A percentile compares a stretch with the other conserved stretches of the same genome.
Evolutionary conservation across 2,113 vertebrate species (phyloP).

Genomic region (Gila orcuttii): DNA sequence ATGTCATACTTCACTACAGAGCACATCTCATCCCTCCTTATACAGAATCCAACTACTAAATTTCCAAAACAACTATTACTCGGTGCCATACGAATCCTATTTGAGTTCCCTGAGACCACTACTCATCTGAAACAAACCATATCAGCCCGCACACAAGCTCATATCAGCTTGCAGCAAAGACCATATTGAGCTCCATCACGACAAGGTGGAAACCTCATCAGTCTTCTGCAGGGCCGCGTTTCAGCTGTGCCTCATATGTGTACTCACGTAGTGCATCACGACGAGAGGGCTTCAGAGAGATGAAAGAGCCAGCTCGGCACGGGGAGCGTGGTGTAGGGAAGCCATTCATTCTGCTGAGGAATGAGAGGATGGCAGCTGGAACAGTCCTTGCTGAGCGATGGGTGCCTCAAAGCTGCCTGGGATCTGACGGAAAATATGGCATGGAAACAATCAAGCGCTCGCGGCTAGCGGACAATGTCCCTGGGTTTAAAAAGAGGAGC

Average conservation of each 20-base stretch:
- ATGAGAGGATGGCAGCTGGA: slow-evolving; percentile 38
- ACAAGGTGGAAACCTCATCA: slow-evolving; percentile 20
- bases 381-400: slow-evolving; percentile 47
- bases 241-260: slow-evolving; percentile 52
- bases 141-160: slow-evolving; percentile 22
- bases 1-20: slow-evolving; percentile 4
- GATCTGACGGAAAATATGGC: slow-evolving; percentile 27
- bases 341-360: slow-evolving; percentile 52
- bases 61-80: slow-evolving; percentile 34
- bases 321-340: slow-evolving; percentile 39
- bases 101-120: slow-evolving; percentile 7
- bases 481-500: not conserved
- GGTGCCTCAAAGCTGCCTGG: not conserved
- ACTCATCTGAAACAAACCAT: slow-evolving; percentile 29
- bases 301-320: slow-evolving; percentile 50
- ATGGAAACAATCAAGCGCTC: slow-evolving; percentile 32
- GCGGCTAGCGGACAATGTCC: not conserved
- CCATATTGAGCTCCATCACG: slow-evolving; percentile 24
- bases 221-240: slow-evolving; percentile 6
- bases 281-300: slow-evolving; percentile 43
- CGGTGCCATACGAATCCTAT: not conserved
- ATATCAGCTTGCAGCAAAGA: slow-evolving; percentile 31
- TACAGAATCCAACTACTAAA: not conserved
- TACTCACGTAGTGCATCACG: slow-evolving; percentile 50
- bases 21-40: not conserved